Evolutionary conservation across 2,888 invertebrate genomes (phyloP).

Genomic region (Drosophila ezoana): DNA sequence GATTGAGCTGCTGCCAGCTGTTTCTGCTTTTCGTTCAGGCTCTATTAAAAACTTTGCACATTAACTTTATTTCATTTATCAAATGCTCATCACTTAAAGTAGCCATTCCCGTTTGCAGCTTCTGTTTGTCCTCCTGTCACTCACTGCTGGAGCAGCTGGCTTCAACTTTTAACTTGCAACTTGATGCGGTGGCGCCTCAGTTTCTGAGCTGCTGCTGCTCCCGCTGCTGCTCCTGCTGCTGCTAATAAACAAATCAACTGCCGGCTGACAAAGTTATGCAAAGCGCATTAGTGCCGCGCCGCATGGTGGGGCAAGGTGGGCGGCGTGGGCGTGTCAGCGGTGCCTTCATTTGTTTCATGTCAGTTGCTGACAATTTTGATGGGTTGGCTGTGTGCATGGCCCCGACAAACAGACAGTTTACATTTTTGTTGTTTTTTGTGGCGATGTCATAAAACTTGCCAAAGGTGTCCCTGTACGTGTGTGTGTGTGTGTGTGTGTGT

Average conservation of each 20-base stretch:
- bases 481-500: slow-evolving; percentile 11
- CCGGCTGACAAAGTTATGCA: slow-evolving; percentile 57
- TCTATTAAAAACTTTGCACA: slow-evolving; percentile 40
- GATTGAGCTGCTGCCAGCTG: neutral
- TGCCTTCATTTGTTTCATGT: slow-evolving; percentile 65
- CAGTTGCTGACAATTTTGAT: slow-evolving; percentile 46
- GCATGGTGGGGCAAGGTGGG: neutral
- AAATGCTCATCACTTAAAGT: slow-evolving; percentile 45
- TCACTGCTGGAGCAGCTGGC: slow-evolving; percentile 35
- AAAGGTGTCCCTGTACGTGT: neutral
- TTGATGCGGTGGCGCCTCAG: slow-evolving; percentile 9
- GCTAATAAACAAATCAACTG: slow-evolving; percentile 61
- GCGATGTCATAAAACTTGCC: slow-evolving; percentile 18
- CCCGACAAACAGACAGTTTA: slow-evolving; percentile 11
- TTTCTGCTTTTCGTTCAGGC: neutral
- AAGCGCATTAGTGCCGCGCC: slow-evolving; percentile 53
- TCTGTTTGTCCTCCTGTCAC: too few species aligned
- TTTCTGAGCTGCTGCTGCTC: slow-evolving; percentile 21
- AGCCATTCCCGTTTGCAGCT: neutral
- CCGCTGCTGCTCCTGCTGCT: neutral
- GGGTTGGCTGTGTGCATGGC: neutral
- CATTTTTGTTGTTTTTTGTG: slow-evolving; percentile 20
- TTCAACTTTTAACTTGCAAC: slow-evolving; percentile 29
- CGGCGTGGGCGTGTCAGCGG: slow-evolving; percentile 11
- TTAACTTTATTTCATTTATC: slow-evolving; percentile 54